phyloP scores from a whole-genome alignment of 2,113 vertebrate species.

The Catharus minimus region DNA sequence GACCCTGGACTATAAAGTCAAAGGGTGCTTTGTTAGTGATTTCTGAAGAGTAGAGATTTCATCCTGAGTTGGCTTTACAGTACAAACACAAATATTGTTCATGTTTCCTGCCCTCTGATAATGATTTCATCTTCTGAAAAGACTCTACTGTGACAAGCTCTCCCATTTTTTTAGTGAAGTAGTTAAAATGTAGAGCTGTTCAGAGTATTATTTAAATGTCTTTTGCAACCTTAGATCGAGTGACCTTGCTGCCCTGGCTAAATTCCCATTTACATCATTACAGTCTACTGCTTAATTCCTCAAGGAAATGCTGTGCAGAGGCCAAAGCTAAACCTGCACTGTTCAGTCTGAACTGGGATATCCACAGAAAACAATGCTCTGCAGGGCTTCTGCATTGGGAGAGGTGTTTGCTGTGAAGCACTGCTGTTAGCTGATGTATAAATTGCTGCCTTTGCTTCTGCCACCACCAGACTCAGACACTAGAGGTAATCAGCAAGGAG shows the following conservation, averaged over 20 bases:
- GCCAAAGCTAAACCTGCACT: background rate
- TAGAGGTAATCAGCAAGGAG: background rate
- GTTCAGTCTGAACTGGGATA: background rate
- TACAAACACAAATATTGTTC: background rate
- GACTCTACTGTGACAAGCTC: background rate
- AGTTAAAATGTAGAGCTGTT: background rate
- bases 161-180: background rate
- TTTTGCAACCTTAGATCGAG: background rate
- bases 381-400: background rate
- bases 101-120: background rate
- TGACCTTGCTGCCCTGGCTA: constrained; percentile 5
- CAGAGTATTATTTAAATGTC: background rate
- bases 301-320: background rate
- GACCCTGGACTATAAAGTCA: background rate
- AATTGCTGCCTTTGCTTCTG: background rate
- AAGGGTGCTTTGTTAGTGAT: background rate
- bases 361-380: background rate
- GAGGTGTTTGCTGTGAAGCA: background rate
- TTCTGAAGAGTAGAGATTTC: background rate
- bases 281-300: background rate
- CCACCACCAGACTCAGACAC: background rate
- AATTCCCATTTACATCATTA: constrained; percentile 33
- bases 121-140: background rate
- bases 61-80: background rate
- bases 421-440: too few relatives aligned